Conservation (phyloP, 2,113 vertebrate species). For the Festucalex cinctus region DNA sequence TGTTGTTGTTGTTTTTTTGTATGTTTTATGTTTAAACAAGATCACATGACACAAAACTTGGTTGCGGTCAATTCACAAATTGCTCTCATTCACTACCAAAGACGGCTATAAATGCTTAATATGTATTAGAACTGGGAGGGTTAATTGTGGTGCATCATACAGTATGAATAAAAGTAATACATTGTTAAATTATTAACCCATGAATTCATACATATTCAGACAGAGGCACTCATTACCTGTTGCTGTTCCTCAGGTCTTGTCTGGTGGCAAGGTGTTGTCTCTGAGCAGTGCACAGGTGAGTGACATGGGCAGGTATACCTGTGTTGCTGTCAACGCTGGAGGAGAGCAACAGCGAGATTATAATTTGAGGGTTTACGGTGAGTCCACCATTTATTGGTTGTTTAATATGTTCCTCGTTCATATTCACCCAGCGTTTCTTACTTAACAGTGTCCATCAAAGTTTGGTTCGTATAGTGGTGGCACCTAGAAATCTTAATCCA, state of each 20-base stretch:
- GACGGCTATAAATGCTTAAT: too few species aligned
- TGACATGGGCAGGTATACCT: slow-evolving; percentile 85
- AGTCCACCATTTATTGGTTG: slow-evolving; percentile 43
- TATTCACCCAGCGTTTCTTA: neutral
- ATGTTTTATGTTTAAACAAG: neutral
- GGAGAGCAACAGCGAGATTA: slow-evolving; percentile 86
- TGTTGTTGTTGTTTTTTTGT: neutral
- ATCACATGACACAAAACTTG: neutral
- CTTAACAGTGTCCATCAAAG: neutral
- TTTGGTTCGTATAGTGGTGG: neutral
- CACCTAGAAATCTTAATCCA: neutral
- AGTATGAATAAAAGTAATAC: too few species aligned
- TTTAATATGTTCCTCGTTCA: neutral
- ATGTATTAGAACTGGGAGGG: too few species aligned
- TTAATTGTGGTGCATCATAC: too few species aligned
- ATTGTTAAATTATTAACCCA: neutral
- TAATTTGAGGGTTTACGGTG: slow-evolving; percentile 85
- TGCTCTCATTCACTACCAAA: too few species aligned
- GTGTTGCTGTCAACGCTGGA: slow-evolving; percentile 91
- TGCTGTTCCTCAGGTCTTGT: slow-evolving; percentile 75
- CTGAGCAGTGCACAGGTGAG: slow-evolving; percentile 83
- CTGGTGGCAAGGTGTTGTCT: slow-evolving; percentile 80
- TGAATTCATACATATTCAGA: neutral
- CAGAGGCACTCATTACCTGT: neutral
- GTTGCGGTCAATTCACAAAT: neutral